Evolutionary conservation across 2,888 invertebrate genomes (phyloP).

Genomic region (Tachina grossa): DNA sequence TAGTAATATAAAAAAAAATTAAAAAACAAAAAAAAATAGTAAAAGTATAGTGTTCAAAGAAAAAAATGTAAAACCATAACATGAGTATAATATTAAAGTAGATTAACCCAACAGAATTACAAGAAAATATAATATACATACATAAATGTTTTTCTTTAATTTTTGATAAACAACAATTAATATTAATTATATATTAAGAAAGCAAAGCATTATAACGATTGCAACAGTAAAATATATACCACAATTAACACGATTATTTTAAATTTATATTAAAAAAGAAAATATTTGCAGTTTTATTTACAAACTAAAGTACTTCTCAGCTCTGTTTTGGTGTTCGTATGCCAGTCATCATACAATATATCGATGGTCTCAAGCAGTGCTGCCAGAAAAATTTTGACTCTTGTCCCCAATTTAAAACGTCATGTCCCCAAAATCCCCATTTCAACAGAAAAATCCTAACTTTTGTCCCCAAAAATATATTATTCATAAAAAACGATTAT

Average conservation of each 20-base stretch:
- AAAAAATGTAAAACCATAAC: slow-evolving; percentile 64
- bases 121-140: slow-evolving; percentile 23
- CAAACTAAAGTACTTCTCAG: slow-evolving; percentile 1
- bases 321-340: not conserved
- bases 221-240: slow-evolving; percentile 59
- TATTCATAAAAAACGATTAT: too few relatives aligned
- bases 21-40: slow-evolving; percentile 41
- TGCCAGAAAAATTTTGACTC: too few relatives aligned
- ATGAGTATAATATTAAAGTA: slow-evolving; percentile 54
- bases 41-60: slow-evolving; percentile 33
- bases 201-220: slow-evolving; percentile 65
- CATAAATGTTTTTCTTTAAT: slow-evolving; percentile 50
- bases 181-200: slow-evolving; percentile 59
- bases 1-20: not conserved
- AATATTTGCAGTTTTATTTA: slow-evolving; percentile 56
- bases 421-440: too few relatives aligned
- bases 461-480: too few relatives aligned
- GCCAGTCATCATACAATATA: not conserved
- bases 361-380: too few relatives aligned
- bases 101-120: slow-evolving; percentile 35
- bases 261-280: slow-evolving; percentile 56
- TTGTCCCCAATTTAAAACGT: too few relatives aligned
- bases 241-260: slow-evolving; percentile 63
- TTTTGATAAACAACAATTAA: slow-evolving; percentile 61
- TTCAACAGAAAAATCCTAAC: too few relatives aligned